Evolutionary conservation across 2,113 vertebrate species (phyloP).

Genomic region (Apistogramma diplotaenia): DNA sequence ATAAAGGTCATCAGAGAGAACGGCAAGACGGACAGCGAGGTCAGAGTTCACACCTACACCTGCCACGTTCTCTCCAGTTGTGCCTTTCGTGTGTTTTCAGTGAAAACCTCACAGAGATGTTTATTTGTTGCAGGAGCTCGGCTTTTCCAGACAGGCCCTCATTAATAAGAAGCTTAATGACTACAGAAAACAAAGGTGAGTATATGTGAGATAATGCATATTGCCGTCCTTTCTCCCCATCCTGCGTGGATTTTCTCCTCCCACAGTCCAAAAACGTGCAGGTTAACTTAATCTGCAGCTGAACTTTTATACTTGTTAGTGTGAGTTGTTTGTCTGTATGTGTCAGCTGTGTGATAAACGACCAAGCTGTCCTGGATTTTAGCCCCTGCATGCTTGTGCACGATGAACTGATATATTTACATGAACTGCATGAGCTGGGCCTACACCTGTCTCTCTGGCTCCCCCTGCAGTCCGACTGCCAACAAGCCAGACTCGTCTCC

Average conservation of each 20-base stretch:
- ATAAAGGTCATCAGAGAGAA: constrained; percentile 93
- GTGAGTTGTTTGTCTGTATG: neutral
- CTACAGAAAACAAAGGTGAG: constrained; percentile 87
- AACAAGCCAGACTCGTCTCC: constrained; percentile 92
- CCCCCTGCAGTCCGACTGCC: constrained; percentile 82
- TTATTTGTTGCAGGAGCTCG: constrained; percentile 83
- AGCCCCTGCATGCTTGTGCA: neutral
- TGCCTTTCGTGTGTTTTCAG: neutral
- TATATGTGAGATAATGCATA: neutral
- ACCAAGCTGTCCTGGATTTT: neutral
- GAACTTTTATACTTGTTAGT: accelerated
- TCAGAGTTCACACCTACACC: constrained; percentile 67
- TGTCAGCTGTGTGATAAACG: too few species aligned
- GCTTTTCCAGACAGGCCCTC: constrained; percentile 92
- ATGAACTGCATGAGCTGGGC: neutral
- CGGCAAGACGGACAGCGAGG: constrained; percentile 95
- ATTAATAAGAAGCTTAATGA: constrained; percentile 98
- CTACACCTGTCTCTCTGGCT: neutral
- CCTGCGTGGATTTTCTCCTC: neutral
- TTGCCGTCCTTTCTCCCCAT: neutral
- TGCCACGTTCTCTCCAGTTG: neutral
- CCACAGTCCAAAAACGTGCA: neutral
- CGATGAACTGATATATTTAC: accelerated
- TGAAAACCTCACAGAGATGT: neutral
- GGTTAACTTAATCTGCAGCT: neutral